Conservation (phyloP, 2,797 vertebrate species). For the Capromys pilorides region DNA sequence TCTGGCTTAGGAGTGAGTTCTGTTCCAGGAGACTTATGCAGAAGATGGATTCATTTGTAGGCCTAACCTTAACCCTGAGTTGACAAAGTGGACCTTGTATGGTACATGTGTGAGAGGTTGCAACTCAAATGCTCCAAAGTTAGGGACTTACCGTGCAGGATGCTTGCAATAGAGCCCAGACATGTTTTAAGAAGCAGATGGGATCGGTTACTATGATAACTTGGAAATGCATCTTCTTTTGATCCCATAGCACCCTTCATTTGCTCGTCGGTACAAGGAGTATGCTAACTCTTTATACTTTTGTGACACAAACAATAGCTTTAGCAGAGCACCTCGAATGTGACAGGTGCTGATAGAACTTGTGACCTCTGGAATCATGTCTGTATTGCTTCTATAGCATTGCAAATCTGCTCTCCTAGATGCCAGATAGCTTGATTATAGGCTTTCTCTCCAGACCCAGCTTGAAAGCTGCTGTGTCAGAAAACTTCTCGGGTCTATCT, state of each 20-base stretch:
- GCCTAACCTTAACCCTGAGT: background rate
- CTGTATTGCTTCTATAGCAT: background rate
- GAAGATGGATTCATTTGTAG: background rate
- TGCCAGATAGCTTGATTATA: background rate
- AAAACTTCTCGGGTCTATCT: background rate
- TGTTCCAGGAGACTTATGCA: background rate
- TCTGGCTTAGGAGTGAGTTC: background rate
- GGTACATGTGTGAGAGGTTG: background rate
- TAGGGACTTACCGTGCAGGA: background rate
- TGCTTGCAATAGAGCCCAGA: background rate
- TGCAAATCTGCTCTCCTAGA: slow-evolving; percentile 28
- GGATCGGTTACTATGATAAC: background rate
- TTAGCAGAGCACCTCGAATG: background rate
- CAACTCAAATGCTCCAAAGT: background rate
- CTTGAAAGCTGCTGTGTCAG: background rate
- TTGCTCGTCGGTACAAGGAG: background rate
- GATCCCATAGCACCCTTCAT: background rate
- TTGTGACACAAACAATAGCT: background rate
- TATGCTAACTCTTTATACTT: background rate
- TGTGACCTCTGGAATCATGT: background rate
- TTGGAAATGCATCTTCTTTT: slow-evolving; percentile 21
- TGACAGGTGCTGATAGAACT: background rate
- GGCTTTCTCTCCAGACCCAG: background rate
- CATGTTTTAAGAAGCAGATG: background rate
- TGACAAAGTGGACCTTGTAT: background rate